Base-by-base conservation (phyloP, 2,797 vertebrate species). In the Helostoma temminkii region DNA sequence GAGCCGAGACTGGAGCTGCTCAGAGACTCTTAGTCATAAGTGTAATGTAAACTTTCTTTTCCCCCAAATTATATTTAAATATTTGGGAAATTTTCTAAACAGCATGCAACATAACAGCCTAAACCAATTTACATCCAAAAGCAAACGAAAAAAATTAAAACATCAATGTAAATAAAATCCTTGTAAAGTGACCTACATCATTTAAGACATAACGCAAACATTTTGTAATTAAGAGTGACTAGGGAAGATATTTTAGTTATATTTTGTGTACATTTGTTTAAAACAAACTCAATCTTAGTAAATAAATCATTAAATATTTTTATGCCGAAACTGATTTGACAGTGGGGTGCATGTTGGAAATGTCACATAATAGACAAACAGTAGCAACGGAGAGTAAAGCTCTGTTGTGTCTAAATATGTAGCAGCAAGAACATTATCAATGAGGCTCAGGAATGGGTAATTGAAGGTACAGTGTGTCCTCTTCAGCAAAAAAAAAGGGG, bases 401-500 rank as follows among this genome's bases (percentile, higher is more conserved):
- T 25, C 28, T 49, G 3, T 48, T 34, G 10, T 30, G 3, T 58
- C 18, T 54, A 19, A 58, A n/a, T 15, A 24, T 15, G 15, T 32
- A 37, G 3, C 50, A 37, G 61, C 25, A 54, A 49, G 49, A 60
- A 28, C 9, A 46, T 9, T 42, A 9, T n/a, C n/a, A 42, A 7
- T 42, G 41, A 42, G 9, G 39, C 7, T n/a, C 1, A 41, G 6
- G 39, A 8, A 18, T 18, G n/a, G 16, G 9, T 32, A 56, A 26
- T 42, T 22, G 76, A 54, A 65, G 25, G 22, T 22, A 9, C 1
- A 36, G 22, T 19, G 8, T 1, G 30, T 65, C 22, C 4, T 48
- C 36, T 46, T 48, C 47, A 54, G 39, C 28, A 46, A 22, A 34
- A 48, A 45, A 64, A 47, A 37, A 15, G 36, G 28, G 5, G 53